These are phyloP conservation scores for Leptura quadrifasciata DNA, from an alignment of 2,888 invertebrate species.

Conservation along the genomic window DNA sequence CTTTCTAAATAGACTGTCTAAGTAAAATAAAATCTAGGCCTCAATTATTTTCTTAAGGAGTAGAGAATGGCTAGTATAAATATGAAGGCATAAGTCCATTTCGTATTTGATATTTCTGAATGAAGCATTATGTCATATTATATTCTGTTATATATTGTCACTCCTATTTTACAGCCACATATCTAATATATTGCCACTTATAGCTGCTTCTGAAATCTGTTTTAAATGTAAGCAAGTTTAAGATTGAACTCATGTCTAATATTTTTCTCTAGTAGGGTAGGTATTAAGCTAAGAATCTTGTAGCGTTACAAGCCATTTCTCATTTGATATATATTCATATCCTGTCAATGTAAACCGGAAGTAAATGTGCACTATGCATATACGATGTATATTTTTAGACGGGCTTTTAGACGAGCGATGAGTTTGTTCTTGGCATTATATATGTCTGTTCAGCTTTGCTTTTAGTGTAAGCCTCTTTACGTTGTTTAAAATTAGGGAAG, in stretches of 20 bases:
- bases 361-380: constrained; percentile 46
- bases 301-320: constrained; percentile 28
- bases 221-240: constrained; percentile 7
- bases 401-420: constrained; percentile 49
- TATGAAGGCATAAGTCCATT: too few relatives aligned
- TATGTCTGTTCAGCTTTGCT: constrained; percentile 52
- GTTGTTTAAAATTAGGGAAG: constrained; percentile 6
- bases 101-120: too few relatives aligned
- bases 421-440: constrained; percentile 52
- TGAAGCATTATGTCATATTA: too few relatives aligned
- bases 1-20: too few relatives aligned
- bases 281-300: constrained; percentile 24
- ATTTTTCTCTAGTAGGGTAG: not conserved
- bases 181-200: too few relatives aligned
- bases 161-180: too few relatives aligned
- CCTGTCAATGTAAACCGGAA: constrained; percentile 50
- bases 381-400: constrained; percentile 48
- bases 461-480: constrained; percentile 54
- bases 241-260: constrained; percentile 7
- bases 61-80: too few relatives aligned
- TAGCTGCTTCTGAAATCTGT: not conserved
- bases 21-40: too few relatives aligned
- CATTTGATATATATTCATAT: constrained; percentile 46
- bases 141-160: too few relatives aligned
- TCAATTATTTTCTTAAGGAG: too few relatives aligned